A percentile compares a stretch with the other conserved stretches of the same genome.
Conservation (phyloP, 2,113 vertebrate species). For the Petromus typicus region DNA sequence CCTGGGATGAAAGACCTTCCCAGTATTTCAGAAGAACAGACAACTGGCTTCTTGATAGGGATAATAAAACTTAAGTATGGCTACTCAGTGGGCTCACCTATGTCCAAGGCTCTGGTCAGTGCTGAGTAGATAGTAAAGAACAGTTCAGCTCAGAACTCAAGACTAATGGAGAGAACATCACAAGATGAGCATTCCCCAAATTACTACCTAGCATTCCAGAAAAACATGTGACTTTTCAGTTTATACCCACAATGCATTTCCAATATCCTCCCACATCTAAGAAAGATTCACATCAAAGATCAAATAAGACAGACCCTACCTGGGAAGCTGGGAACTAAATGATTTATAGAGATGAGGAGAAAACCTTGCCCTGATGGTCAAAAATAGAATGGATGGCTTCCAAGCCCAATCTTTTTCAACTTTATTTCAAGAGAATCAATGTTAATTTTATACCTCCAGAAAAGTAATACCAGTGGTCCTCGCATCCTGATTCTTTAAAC, state of each 20-base stretch:
- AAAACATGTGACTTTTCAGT: not conserved
- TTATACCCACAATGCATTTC: not conserved
- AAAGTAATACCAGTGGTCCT: not conserved
- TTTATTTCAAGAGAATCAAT: not conserved
- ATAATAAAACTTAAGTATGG: not conserved
- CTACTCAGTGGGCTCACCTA: not conserved
- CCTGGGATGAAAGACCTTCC: not conserved
- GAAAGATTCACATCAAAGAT: not conserved
- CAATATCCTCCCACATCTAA: not conserved
- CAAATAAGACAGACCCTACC: not conserved
- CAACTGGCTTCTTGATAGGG: not conserved
- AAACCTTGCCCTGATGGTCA: not conserved
- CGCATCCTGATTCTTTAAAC: not conserved
- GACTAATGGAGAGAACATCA: not conserved
- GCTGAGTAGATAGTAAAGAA: not conserved
- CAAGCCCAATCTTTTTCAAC: not conserved
- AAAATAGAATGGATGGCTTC: not conserved
- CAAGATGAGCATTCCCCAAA: not conserved
- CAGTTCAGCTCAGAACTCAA: not conserved
- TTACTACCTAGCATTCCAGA: not conserved
- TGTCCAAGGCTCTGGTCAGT: not conserved
- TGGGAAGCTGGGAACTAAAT: not conserved
- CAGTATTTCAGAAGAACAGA: not conserved
- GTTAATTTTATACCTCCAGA: not conserved
- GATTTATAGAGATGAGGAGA: not conserved